Percentiles rank a stretch among this genome's conserved stretches.
phyloP scores from a whole-genome alignment of 2,888 invertebrate species.

The Drosophila kuntzei region DNA sequence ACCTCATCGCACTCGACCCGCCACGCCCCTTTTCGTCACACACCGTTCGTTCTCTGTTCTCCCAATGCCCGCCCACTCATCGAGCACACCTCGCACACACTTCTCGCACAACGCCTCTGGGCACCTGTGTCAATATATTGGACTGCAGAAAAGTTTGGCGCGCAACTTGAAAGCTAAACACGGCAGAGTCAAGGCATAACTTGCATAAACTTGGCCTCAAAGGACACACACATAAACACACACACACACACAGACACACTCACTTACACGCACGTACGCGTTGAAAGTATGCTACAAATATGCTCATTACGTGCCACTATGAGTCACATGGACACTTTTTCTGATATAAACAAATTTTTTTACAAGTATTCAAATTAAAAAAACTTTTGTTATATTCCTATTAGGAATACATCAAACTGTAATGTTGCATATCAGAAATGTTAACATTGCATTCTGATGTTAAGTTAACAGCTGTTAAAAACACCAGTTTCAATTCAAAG shows the following conservation, averaged over 20 bases:
- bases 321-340: no score
- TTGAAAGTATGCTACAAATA: conserved; percentile 77
- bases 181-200: conserved; percentile 58
- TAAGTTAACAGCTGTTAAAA: no score
- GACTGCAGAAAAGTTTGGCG: conserved; percentile 43
- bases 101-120: conserved; percentile 35
- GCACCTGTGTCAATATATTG: conserved; percentile 66
- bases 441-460: no score
- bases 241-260: conserved; percentile 15
- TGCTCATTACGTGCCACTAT: conserved; percentile 80
- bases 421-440: no score
- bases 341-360: no score
- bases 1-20: conserved; percentile 8
- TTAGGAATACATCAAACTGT: no score
- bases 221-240: conserved; percentile 48
- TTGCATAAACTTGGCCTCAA: conserved; percentile 77
- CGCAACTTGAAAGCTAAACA: conserved; percentile 50
- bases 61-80: background rate
- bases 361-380: no score
- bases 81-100: conserved; percentile 13
- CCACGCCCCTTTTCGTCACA: conserved; percentile 53
- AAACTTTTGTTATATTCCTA: no score
- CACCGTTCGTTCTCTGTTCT: background rate
- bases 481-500: no score
- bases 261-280: conserved; percentile 47